Conservation (phyloP, 2,888 invertebrate species). For the Machimus rusticus region DNA sequence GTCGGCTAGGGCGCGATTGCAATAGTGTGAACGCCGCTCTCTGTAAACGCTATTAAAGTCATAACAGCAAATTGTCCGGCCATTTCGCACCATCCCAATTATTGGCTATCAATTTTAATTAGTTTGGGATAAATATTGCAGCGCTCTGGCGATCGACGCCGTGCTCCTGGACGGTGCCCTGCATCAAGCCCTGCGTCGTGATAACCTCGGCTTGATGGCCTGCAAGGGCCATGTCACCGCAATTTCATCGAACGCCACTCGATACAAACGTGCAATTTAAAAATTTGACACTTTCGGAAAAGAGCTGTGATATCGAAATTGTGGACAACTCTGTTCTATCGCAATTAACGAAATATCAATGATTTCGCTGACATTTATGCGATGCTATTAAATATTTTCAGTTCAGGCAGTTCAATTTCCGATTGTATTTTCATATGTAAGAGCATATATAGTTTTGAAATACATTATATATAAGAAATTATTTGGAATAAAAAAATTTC, state of each 20-base stretch:
- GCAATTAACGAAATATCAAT: not conserved
- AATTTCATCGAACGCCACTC: not conserved
- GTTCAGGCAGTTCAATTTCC: not conserved
- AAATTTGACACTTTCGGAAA: not conserved
- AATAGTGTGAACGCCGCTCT: not conserved
- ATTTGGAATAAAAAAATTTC: no score
- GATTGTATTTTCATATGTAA: not conserved
- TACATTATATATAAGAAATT: no score
- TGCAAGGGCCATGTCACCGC: not conserved
- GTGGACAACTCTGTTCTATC: not conserved
- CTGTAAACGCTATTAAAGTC: slow-evolving; percentile 26
- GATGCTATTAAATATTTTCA: not conserved
- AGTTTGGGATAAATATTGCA: slow-evolving; percentile 27
- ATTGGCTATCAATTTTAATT: slow-evolving; percentile 38
- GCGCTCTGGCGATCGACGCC: not conserved
- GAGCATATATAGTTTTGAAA: no score
- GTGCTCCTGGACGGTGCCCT: not conserved
- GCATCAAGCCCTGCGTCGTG: not conserved
- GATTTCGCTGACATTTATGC: not conserved
- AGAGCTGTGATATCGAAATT: not conserved
- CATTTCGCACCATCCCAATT: slow-evolving; percentile 1
- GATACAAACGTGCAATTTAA: not conserved
- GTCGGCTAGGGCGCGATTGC: not conserved
- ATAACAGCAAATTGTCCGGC: slow-evolving; percentile 20
- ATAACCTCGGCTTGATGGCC: not conserved